These are phyloP conservation scores for Octopus sinensis DNA, from an alignment of 1,140 invertebrate species.

Conservation along the genomic window DNA sequence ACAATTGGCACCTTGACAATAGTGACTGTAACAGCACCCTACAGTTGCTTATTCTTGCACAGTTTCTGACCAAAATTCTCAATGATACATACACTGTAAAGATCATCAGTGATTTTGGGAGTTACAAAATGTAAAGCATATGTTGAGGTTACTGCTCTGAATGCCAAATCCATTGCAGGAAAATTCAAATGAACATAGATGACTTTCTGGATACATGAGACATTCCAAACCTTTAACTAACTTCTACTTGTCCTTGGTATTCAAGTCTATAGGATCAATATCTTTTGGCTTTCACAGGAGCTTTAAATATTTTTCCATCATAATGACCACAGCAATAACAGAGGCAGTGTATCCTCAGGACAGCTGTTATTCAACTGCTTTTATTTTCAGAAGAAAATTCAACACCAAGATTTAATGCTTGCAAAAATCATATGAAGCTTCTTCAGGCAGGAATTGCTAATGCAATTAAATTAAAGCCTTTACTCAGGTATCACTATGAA, in stretches of 20 bases:
- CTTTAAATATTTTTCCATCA: slow-evolving; percentile 39
- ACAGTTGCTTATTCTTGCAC: slow-evolving; percentile 49
- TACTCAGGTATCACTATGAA: too few species aligned
- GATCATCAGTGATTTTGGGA: slow-evolving; percentile 37
- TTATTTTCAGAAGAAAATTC: slow-evolving; percentile 57
- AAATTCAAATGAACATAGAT: slow-evolving; percentile 64
- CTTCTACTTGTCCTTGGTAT: slow-evolving; percentile 49
- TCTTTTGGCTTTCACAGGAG: slow-evolving; percentile 44
- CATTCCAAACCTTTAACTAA: slow-evolving; percentile 54
- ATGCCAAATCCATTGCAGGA: slow-evolving; percentile 68
- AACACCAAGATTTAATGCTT: too few species aligned
- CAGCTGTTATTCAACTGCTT: slow-evolving; percentile 62
- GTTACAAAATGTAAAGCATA: slow-evolving; percentile 63
- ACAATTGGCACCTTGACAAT: slow-evolving; percentile 70
- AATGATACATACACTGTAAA: slow-evolving; percentile 56
- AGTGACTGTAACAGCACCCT: slow-evolving; percentile 61
- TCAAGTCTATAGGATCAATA: slow-evolving; percentile 46
- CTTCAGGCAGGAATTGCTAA: too few species aligned
- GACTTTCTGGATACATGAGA: slow-evolving; percentile 57
- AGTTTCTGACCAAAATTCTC: slow-evolving; percentile 57
- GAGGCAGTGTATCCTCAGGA: slow-evolving; percentile 61
- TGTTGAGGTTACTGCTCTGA: slow-evolving; percentile 64
- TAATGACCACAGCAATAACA: slow-evolving; percentile 51
- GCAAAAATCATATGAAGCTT: too few species aligned
- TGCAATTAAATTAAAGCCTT: too few species aligned